Evolutionary conservation across 2,888 invertebrate species (phyloP).

Genomic region (Pheosia tremula): DNA sequence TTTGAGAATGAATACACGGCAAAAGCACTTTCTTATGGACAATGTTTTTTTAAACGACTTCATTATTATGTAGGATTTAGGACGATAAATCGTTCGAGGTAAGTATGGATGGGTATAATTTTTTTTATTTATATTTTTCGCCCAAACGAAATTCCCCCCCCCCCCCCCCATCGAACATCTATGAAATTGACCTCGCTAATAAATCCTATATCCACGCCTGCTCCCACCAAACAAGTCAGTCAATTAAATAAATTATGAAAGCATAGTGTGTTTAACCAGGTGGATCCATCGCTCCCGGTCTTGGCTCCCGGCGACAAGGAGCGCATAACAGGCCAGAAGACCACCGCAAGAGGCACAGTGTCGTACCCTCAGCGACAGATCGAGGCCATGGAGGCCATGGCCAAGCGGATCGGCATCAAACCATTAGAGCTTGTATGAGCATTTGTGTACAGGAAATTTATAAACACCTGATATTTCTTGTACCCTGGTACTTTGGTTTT

Average conservation of each 20-base stretch:
- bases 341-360: conserved; percentile 89
- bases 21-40: too few species aligned
- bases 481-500: neutral
- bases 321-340: conserved; percentile 86
- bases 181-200: too few species aligned
- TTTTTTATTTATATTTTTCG: too few species aligned
- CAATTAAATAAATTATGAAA: neutral
- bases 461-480: neutral
- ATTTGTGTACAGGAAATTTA: neutral
- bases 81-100: too few species aligned
- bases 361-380: conserved; percentile 92
- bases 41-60: too few species aligned
- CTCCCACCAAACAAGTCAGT: too few species aligned
- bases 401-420: conserved; percentile 81
- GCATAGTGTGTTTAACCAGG: conserved; percentile 62
- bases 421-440: conserved; percentile 49
- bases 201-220: too few species aligned
- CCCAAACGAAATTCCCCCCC: too few species aligned
- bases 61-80: too few species aligned
- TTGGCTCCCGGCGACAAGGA: conserved; percentile 95
- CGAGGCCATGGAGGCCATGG: conserved; percentile 84
- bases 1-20: too few species aligned
- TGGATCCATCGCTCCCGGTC: conserved; percentile 87
- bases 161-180: too few species aligned
- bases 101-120: too few species aligned